phyloP scores from a whole-genome alignment of 2,888 invertebrate species.

The Bombylius major region DNA sequence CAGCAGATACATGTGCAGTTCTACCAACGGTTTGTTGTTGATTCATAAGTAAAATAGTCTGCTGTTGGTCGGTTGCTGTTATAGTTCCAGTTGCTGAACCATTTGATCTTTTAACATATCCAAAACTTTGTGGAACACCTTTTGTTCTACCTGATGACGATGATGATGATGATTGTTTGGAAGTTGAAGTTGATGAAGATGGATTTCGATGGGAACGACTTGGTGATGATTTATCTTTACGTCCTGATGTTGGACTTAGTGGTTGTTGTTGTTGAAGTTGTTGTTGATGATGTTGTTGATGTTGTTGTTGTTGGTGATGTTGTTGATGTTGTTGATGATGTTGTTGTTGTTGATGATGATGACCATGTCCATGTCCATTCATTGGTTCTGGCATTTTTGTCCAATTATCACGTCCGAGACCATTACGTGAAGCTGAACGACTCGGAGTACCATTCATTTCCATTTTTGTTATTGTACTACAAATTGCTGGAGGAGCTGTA shows the following conservation, averaged over 20 bases:
- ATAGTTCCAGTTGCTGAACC: conserved; percentile 44
- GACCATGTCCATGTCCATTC: conserved; percentile 16
- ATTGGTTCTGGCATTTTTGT: conserved; percentile 34
- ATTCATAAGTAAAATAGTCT: conserved; percentile 31
- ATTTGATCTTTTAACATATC: conserved; percentile 68
- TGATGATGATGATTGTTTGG: conserved; percentile 12
- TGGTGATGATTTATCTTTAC: conserved; percentile 35
- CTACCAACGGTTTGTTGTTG: conserved; percentile 33
- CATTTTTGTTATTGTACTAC: conserved; percentile 20
- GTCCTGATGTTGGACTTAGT: conserved; percentile 31
- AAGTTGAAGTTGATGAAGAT: conserved; percentile 23
- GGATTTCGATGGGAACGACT: conserved; percentile 31
- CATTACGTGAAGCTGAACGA: conserved; percentile 22
- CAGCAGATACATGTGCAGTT: conserved; percentile 75
- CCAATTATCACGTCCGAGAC: conserved; percentile 33
- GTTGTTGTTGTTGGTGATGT: too few species aligned
- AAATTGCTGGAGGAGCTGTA: conserved; percentile 30
- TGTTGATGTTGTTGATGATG: conserved; percentile 10
- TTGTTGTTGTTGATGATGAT: conserved; percentile 15
- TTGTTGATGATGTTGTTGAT: conserved; percentile 8
- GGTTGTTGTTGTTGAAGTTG: conserved; percentile 22
- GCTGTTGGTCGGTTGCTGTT: conserved; percentile 33
- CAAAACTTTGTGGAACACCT: conserved; percentile 71
- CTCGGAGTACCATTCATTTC: conserved; percentile 21
- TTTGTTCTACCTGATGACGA: conserved; percentile 44